Conservation (phyloP, 2,113 vertebrate genomes). For the Chascanopsetta lugubris region DNA sequence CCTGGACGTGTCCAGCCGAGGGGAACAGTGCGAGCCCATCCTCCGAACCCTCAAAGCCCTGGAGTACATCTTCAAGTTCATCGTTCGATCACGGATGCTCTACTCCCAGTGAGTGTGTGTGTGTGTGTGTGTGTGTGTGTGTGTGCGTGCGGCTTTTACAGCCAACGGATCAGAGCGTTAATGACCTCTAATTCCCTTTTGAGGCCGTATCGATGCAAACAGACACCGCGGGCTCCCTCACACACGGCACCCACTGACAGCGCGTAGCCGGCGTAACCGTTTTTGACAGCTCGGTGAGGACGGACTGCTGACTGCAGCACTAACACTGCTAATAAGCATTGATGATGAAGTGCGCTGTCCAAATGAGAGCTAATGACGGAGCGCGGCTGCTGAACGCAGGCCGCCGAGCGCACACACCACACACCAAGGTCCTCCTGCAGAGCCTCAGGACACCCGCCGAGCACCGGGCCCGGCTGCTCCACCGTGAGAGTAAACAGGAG, state of each 20-base stretch:
- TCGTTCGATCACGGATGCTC: slow-evolving; percentile 94
- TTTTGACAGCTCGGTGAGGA: slow-evolving; percentile 52
- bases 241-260: slow-evolving; percentile 12
- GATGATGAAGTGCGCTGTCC: slow-evolving; percentile 65
- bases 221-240: slow-evolving; percentile 3
- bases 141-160: slow-evolving; percentile 3
- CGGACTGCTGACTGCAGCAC: slow-evolving; percentile 67
- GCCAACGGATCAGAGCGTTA: slow-evolving; percentile 3
- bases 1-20: slow-evolving; percentile 92
- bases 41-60: slow-evolving; percentile 94
- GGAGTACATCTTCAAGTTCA: slow-evolving; percentile 99
- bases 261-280: slow-evolving; percentile 36
- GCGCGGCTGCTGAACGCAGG: slow-evolving; percentile 51
- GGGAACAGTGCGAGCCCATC: slow-evolving; percentile 94
- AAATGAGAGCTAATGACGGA: slow-evolving; percentile 56
- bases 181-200: slow-evolving; percentile 12
- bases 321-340: slow-evolving; percentile 72
- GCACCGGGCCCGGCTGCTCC: slow-evolving; percentile 18
- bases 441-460: slow-evolving; percentile 52
- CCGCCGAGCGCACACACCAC: slow-evolving; percentile 17
- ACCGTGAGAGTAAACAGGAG: slow-evolving; percentile 56
- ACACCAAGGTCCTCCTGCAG: slow-evolving; percentile 27
- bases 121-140: not conserved
- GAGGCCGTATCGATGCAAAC: slow-evolving; percentile 6
- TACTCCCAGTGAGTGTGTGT: slow-evolving; percentile 93